phyloP scores from a whole-genome alignment of 2,888 invertebrate genomes.

The Ferdinandea cuprea region DNA sequence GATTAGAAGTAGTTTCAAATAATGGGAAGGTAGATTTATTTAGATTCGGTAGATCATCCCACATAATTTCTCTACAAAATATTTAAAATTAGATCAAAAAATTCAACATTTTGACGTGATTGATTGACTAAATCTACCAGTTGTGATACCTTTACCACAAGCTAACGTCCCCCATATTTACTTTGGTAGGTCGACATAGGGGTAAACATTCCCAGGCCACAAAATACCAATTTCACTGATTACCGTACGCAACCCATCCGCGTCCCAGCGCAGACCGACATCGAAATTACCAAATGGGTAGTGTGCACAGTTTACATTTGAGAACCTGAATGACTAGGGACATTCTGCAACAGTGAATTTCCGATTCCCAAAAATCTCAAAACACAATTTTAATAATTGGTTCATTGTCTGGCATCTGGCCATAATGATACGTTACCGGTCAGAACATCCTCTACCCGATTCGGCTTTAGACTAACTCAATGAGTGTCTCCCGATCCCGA shows the following conservation, averaged over 20 bases:
- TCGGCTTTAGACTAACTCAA: constrained; percentile 38
- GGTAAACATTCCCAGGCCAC: constrained; percentile 18
- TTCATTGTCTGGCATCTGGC: constrained; percentile 78
- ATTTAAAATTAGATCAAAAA: no score
- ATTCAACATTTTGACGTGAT: constrained; percentile 44
- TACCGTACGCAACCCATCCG: constrained; percentile 23
- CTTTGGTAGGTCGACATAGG: constrained; percentile 18
- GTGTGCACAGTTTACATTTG: constrained; percentile 38
- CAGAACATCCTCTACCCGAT: constrained; percentile 53
- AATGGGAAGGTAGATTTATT: no score
- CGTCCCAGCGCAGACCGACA: constrained; percentile 6
- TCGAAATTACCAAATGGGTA: constrained; percentile 39
- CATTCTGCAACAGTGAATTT: constrained; percentile 30
- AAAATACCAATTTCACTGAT: constrained; percentile 59
- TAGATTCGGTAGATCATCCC: no score
- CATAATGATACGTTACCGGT: constrained; percentile 67
- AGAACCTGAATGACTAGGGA: constrained; percentile 29
- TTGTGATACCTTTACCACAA: neutral
- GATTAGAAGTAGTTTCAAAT: no score
- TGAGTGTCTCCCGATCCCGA: constrained; percentile 55
- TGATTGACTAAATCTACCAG: constrained; percentile 30
- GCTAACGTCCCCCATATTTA: constrained; percentile 13
- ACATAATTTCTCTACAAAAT: no score
- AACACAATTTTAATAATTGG: constrained; percentile 82
- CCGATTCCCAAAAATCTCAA: constrained; percentile 71